Conservation (phyloP, 2,888 invertebrate genomes). For the Andricus quercusramuli region DNA sequence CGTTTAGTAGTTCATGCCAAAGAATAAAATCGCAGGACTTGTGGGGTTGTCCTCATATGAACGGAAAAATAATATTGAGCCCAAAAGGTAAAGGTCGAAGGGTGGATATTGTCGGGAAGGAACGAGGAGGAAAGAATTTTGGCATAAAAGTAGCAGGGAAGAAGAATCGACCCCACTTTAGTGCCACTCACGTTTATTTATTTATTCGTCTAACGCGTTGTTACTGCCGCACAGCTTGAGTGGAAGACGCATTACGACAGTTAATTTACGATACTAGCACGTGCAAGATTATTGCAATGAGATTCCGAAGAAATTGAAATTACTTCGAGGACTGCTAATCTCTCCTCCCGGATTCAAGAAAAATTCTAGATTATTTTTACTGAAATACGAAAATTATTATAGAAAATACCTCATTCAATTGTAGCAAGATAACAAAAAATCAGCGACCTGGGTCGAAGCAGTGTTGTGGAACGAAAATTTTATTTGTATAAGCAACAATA, state of each 20-base stretch:
- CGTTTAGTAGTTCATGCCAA: constrained; percentile 46
- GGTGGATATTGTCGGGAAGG: constrained; percentile 25
- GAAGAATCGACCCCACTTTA: constrained; percentile 18
- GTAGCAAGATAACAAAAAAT: too few relatives aligned
- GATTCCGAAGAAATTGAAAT: constrained; percentile 33
- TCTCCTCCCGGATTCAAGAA: constrained; percentile 5
- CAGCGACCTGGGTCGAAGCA: too few relatives aligned
- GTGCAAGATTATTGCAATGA: constrained; percentile 30
- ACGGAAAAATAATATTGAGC: constrained; percentile 37
- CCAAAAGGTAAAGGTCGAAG: not conserved
- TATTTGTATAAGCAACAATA: too few relatives aligned
- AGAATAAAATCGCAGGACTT: constrained; percentile 17
- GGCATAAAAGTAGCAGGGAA: constrained; percentile 3
- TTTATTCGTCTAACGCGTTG: constrained; percentile 37
- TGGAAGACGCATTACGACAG: constrained; percentile 29
- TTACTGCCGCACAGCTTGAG: constrained; percentile 27
- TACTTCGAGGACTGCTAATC: constrained; percentile 25
- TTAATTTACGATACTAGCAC: constrained; percentile 38
- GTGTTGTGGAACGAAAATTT: too few relatives aligned
- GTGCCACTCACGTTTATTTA: constrained; percentile 35
- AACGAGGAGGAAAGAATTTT: constrained; percentile 18
- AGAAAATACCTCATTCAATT: not conserved
- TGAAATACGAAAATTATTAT: not conserved
- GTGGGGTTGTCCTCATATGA: constrained; percentile 12
- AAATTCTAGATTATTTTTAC: not conserved